Conservation (phyloP, 2,113 vertebrate genomes). For the Engraulis encrasicolus region DNA sequence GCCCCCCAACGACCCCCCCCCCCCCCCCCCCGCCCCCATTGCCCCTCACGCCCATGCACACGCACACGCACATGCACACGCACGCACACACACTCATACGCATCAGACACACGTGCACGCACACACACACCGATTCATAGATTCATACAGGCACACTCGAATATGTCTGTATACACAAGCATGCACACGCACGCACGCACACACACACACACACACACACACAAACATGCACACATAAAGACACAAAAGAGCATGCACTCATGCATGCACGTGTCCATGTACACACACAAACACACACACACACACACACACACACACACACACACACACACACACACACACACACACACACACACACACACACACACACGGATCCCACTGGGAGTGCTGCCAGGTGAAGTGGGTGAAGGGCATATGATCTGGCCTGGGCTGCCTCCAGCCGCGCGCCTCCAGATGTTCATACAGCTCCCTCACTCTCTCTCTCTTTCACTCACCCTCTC, state of each 20-base stretch:
- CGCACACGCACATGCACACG: background rate
- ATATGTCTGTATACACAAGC: background rate
- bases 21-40: background rate
- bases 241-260: background rate
- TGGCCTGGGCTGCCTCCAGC: background rate
- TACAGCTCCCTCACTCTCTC: background rate
- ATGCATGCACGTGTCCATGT: background rate
- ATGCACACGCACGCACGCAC: background rate
- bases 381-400: constrained; percentile 17
- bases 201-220: background rate
- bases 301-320: background rate
- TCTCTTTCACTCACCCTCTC: background rate
- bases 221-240: background rate
- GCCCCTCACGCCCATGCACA: background rate
- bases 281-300: background rate
- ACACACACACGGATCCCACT: background rate
- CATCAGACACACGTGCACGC: background rate
- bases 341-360: constrained; percentile 14
- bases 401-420: constrained; percentile 12
- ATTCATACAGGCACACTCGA: background rate
- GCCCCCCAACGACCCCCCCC: no score
- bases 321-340: background rate
- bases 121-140: no score
- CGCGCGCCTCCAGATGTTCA: background rate
- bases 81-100: background rate